Evolutionary conservation across 35 echinoderm and acorn worm genomes (phyloP).

Genomic region (Anneissia japonica): DNA sequence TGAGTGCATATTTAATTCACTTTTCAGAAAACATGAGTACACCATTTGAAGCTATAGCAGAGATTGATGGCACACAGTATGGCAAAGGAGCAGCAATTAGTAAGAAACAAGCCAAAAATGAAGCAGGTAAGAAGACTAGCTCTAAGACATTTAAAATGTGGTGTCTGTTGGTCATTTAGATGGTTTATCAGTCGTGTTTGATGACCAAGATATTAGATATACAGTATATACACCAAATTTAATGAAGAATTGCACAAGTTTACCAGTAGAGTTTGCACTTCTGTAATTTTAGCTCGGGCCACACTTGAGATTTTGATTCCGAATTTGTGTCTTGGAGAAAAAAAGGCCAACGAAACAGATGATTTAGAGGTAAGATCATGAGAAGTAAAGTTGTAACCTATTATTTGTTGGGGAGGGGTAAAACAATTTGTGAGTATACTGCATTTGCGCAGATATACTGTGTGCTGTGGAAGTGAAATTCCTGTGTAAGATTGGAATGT

Average conservation of each 20-base stretch:
- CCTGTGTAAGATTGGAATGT: no score
- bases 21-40: conserved; percentile 50
- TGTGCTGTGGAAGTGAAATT: no score
- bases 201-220: no score
- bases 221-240: no score
- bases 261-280: no score
- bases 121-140: conserved; percentile 49
- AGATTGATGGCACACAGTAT: conserved; percentile 57
- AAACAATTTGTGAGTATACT: no score
- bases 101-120: conserved; percentile 56
- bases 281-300: conserved; percentile 14
- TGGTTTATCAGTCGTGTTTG: neutral
- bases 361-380: conserved; percentile 21
- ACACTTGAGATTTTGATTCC: conserved; percentile 25
- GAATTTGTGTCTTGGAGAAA: conserved; percentile 5
- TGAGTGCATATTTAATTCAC: no score
- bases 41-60: conserved; percentile 57
- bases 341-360: neutral
- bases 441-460: no score
- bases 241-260: no score
- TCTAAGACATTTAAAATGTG: neutral
- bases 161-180: neutral
- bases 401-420: no score
- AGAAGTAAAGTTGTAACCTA: no score
- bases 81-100: conserved; percentile 60